A percentile compares a stretch with the other conserved stretches of the same genome.
These are phyloP conservation scores for Champsocephalus gunnari DNA, from an alignment of 2,797 vertebrate species.

Conservation along the genomic window DNA sequence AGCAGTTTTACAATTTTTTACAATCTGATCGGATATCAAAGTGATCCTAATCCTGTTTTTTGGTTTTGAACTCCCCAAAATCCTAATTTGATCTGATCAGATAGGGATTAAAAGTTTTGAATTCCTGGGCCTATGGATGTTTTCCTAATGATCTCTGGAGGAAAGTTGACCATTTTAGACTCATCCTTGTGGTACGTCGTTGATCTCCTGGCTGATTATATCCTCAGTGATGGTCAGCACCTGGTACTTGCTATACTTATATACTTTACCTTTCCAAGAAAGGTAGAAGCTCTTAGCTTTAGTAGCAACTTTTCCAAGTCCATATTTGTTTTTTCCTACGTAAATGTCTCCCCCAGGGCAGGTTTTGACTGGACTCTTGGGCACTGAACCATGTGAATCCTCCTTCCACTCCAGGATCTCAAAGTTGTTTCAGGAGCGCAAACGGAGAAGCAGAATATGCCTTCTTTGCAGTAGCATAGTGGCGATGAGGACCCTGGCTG, in stretches of 20 bases:
- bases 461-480: not conserved
- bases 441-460: constrained; percentile 33
- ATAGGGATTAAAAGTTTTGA: no score
- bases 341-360: constrained; percentile 53
- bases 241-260: constrained; percentile 70
- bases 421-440: constrained; percentile 66
- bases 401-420: constrained; percentile 72
- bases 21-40: no score
- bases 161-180: constrained; percentile 51
- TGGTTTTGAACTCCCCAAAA: no score
- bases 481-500: not conserved
- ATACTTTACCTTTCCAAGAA: constrained; percentile 60
- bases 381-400: constrained; percentile 57
- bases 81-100: no score
- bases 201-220: constrained; percentile 53
- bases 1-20: no score
- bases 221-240: constrained; percentile 64
- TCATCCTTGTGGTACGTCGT: constrained; percentile 57
- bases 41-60: no score
- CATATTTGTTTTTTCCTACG: constrained; percentile 72
- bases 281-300: constrained; percentile 57
- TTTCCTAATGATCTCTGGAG: constrained; percentile 56
- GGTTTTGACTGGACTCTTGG: constrained; percentile 50
- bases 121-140: not conserved
- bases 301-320: constrained; percentile 67